These are phyloP conservation scores for Drosophila ogumai DNA, from an alignment of 1,140 invertebrate species.

Conservation along the genomic window DNA sequence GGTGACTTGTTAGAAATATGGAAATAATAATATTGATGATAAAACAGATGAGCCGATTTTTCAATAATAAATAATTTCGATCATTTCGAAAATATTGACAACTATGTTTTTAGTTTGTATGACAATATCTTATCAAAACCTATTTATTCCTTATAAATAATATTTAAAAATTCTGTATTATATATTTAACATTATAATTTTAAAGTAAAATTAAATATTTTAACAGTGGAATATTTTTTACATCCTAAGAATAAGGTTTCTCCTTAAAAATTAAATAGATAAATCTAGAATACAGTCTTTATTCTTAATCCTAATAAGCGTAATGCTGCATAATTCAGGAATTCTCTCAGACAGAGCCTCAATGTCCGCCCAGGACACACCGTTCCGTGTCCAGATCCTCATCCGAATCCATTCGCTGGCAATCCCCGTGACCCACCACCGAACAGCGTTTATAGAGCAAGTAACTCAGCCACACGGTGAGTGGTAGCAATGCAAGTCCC, in stretches of 20 bases:
- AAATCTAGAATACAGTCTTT: slow-evolving; percentile 55
- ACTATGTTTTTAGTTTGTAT: background rate
- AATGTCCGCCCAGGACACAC: slow-evolving; percentile 65
- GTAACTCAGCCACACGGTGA: slow-evolving; percentile 72
- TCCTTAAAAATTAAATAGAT: background rate
- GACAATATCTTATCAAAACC: background rate
- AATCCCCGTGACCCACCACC: slow-evolving; percentile 31
- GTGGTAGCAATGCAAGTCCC: slow-evolving; percentile 70
- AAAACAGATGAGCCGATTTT: no score
- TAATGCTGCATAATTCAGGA: background rate
- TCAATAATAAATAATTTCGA: no score
- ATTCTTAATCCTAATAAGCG: slow-evolving; percentile 48
- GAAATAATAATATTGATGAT: no score
- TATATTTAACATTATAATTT: background rate
- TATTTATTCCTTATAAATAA: background rate
- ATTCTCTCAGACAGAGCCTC: background rate
- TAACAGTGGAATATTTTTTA: background rate
- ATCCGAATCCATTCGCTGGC: slow-evolving; percentile 70
- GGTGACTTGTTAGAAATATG: background rate
- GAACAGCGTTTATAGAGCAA: slow-evolving; percentile 64
- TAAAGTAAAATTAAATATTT: no score
- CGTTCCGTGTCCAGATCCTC: slow-evolving; percentile 73
- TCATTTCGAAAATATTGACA: no score
- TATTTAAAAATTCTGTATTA: background rate
- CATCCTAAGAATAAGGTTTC: no score